A percentile compares a stretch with the other conserved stretches of the same genome.
Conservation (phyloP, 2,113 vertebrate species). For the Apistogramma diplotaenia region DNA sequence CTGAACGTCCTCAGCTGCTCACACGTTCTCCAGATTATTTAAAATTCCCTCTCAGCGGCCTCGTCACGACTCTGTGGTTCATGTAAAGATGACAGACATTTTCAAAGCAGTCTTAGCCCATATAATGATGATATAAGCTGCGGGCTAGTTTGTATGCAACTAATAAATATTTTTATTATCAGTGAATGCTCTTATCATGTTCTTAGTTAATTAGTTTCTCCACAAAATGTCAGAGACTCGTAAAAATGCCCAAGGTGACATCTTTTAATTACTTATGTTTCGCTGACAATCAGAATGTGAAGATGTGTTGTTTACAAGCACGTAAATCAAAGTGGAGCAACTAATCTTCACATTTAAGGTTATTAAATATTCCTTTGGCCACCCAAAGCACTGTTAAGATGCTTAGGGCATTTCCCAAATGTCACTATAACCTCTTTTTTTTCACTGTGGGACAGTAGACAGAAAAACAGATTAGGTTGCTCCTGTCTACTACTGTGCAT, state of each 20-base stretch:
- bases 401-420: neutral
- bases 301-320: neutral
- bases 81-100: neutral
- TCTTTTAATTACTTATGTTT: neutral
- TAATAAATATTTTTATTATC: neutral
- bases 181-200: neutral
- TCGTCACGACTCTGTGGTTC: neutral
- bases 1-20: neutral
- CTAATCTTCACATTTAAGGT: neutral
- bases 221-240: neutral
- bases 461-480: conserved; percentile 22
- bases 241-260: neutral
- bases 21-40: neutral
- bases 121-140: neutral
- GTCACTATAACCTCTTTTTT: neutral
- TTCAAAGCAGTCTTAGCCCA: neutral
- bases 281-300: neutral
- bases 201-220: neutral
- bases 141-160: neutral
- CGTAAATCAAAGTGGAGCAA: neutral
- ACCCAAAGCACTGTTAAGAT: neutral
- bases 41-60: neutral
- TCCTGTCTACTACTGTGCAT: conserved; percentile 27
- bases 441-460: neutral
- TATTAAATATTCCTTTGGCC: neutral